Evolutionary conservation across 1,140 invertebrate genomes (phyloP), one percentile per base, ranked within the genome.

Genomic region (Lethrus apterus): DNA sequence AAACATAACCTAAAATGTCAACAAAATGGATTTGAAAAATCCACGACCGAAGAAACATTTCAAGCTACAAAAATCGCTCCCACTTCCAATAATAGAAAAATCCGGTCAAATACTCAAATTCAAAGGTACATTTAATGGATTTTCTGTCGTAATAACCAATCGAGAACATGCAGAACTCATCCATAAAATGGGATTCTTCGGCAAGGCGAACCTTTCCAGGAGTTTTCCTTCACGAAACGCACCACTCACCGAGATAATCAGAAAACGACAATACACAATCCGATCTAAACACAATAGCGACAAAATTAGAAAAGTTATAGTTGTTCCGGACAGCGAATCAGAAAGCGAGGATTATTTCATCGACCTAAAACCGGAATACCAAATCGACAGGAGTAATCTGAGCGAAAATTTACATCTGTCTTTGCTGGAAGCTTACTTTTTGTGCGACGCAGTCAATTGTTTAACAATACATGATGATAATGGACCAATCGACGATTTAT

Each of bases 361-460:
- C 44, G 71, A 78, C 46, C 63, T 83, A 24, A 72, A 74, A 54
- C 74, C 78, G 21, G 68, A 67, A 56, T 73, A 77, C 50, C 71
- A 77, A 58, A 59, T 71, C 14, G 77, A 79, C 58, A 71, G 70
- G 58, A 75, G 75, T 52, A 70, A 72, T 19, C 53, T 79, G 1
- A 63, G 70, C 38, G 83, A 86, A 70, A 77, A 73, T 8, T 61
- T 86, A 14, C 70, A 80, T 56, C 64, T 90, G 2, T 74, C 75
- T 18, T 71, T 80, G 42, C 80, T 87, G 62, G 87, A 91, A 70
- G 80, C 87, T 0, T 90, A 86, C 63, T 91, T 91, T 55, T 69
- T 94, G 14, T 68, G 75, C 17, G 85, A 78, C 69, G 84, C 73
- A 17, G 64, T 92, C 18, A 81, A 81, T 9, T 86, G 84, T 61